phyloP scores from a whole-genome alignment of 1,140 invertebrate genomes.

The Bombus sibiricus region DNA sequence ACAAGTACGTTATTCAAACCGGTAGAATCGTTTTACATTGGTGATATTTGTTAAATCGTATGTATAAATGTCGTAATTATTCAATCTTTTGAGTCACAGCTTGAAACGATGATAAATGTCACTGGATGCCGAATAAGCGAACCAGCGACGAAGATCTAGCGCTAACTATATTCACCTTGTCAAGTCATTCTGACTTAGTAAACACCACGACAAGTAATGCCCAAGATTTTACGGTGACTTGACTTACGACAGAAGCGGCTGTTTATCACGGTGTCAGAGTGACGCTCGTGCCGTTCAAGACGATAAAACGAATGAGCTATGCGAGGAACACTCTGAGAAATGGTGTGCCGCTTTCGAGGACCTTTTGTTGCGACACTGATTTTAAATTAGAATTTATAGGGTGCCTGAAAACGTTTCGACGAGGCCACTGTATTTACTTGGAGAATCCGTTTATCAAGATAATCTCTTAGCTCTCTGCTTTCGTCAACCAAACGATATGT shows the following conservation, averaged over 20 bases:
- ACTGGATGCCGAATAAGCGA: conserved; percentile 38
- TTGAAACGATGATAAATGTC: conserved; percentile 46
- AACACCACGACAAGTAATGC: conserved; percentile 59
- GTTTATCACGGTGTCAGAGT: conserved; percentile 68
- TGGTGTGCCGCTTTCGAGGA: conserved; percentile 59
- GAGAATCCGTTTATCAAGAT: conserved; percentile 38
- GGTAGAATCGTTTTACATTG: neutral
- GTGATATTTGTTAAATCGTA: conserved; percentile 24
- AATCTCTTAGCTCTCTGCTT: neutral
- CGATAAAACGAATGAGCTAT: conserved; percentile 72
- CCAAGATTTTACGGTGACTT: conserved; percentile 66
- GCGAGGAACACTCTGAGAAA: conserved; percentile 68
- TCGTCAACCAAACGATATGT: neutral
- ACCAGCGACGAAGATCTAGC: conserved; percentile 54
- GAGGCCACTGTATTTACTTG: conserved; percentile 44
- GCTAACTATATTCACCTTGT: conserved; percentile 58
- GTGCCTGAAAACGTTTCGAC: conserved; percentile 58
- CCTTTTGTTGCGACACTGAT: conserved; percentile 70
- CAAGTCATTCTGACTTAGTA: conserved; percentile 60
- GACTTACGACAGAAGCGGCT: conserved; percentile 69
- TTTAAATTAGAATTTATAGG: conserved; percentile 72
- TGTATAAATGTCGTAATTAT: conserved; percentile 28
- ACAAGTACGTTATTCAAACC: neutral
- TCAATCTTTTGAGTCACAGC: conserved; percentile 24
- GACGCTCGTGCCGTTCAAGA: conserved; percentile 61